Base-by-base conservation (phyloP, 2,113 vertebrate species). In the Cichladusa arquata region DNA sequence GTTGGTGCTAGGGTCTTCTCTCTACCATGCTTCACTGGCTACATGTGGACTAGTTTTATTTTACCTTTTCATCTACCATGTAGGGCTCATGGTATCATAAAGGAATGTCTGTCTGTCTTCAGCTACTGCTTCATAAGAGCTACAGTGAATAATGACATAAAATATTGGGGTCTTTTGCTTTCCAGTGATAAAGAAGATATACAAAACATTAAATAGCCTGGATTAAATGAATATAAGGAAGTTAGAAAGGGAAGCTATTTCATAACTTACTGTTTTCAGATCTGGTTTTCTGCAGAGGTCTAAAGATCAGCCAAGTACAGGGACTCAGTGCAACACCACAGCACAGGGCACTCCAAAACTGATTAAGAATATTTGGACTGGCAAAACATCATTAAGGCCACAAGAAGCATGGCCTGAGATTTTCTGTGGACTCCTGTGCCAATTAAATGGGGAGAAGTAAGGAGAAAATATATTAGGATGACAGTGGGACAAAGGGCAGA, bases 401-500 rank as follows among this genome's bases (percentile, higher is more conserved):
- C 50, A 65, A 69, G 38, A 25, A 95, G 5, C 54, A 70, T 9
- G 11, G 26, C 15, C 24, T 13, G 60, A 38, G 44, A 13, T 67
- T 83, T 91, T 62, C 57, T 80, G 9, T 14, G 5, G 34, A 25
- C 13, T 58, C 7, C 26, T 45, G 7, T 34, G 28, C 12, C 40
- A 36, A 66, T 0, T 1, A 53, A 66, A 45, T 13, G 14, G 26
- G 18, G 11, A 60, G 19, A 73, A 20, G 50, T 20, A 81, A 14
- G 34, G 13, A 36, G 51, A 87, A 84, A 38, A 9, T 6, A 22
- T 51, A 20, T 40, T 33, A 56, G 48, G 28, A 28, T 19, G 47
- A 78, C 0, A 0, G 10, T 48, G 36, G 38, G 11, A 53, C 57
- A 56, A 19, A 74, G 12, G 19, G 19, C 6, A 73, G 16, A 7